Evolutionary conservation across 2,797 vertebrate species (phyloP), one percentile per base, ranked within the genome.

Genomic region (Phaenicophaeus curvirostris): DNA sequence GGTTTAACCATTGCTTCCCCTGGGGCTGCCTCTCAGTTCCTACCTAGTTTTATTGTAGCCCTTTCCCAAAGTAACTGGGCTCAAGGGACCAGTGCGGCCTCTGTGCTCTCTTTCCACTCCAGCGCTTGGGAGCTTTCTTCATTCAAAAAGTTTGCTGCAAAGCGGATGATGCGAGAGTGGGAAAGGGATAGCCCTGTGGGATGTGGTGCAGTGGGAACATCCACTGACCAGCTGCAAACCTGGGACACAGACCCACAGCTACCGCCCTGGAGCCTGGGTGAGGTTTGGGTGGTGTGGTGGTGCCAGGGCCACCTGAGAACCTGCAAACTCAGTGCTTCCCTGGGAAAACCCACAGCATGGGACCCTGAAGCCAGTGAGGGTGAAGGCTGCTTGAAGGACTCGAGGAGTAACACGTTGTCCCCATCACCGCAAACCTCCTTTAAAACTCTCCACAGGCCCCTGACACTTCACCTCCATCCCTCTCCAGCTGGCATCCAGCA

Each of bases 31-130:
- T 95, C 72, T 89, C 75, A 58, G 79, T 42, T 92, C 90, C 82
- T 77, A 79, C 89, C 93, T 82, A 74, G 84, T 90, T 94, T 39
- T 87, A 61, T 73, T 0, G 0, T 58, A 80, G 85, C 62, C 79
- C 33, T 94, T 95, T 95, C 89, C 84, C 86, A 82, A 89, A 87
- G 59, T 84, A 72, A 68, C 92, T 76, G 63, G 59, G 87, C 87
- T 85, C 84, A 82, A 92, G 75, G 81, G 39, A 87, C 71, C 35
- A 18, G 4, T 0, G 1, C 23, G 44, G 76, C 80, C 80, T 74
- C 67, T 5, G 1, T 61, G 39, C 31, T 39, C 44, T 28, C 28
- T 76, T 72, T 80, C 46, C 41, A 69, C 84, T 86, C n/a, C 73
- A 63, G 79, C 0, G 0, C 68, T 59, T 2, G 1, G 57, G 86